phyloP scores from a whole-genome alignment of 2,113 vertebrate genomes.

The Cavia porcellus region DNA sequence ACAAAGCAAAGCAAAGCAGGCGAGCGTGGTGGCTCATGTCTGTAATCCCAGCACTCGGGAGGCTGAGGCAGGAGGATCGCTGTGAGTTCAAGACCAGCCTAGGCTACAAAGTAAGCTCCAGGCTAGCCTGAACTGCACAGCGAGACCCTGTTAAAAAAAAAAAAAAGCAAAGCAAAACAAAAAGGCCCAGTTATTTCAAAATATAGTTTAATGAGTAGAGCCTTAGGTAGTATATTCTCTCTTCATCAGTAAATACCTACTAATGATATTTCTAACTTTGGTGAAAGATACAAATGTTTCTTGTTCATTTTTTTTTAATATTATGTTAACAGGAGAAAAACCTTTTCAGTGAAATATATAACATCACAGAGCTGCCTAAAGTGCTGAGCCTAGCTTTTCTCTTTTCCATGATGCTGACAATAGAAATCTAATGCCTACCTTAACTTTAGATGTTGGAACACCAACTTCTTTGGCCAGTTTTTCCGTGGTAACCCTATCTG shows the following conservation, averaged over 20 bases:
- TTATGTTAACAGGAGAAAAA: neutral
- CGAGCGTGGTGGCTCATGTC: too few relatives aligned
- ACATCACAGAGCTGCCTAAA: neutral
- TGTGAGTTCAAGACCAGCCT: too few relatives aligned
- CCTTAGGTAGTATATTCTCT: neutral
- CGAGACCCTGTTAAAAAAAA: too few relatives aligned
- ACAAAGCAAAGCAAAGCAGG: neutral
- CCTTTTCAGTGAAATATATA: neutral
- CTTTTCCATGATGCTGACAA: neutral
- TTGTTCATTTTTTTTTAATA: slow-evolving; percentile 25
- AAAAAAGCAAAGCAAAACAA: neutral
- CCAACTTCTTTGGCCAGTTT: neutral
- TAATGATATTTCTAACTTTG: neutral
- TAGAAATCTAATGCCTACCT: slow-evolving; percentile 21
- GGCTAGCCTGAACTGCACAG: too few relatives aligned
- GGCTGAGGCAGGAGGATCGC: too few relatives aligned
- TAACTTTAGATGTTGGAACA: slow-evolving; percentile 1
- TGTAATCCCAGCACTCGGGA: too few relatives aligned
- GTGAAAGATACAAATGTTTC: neutral
- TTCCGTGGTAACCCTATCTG: neutral
- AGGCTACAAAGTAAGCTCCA: too few relatives aligned
- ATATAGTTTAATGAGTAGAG: neutral
- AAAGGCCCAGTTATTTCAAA: neutral
- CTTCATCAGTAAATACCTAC: neutral
- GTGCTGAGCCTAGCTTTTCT: neutral